Evolutionary conservation across 2,797 vertebrate genomes (phyloP).

Genomic region (Cynopterus sphinx): DNA sequence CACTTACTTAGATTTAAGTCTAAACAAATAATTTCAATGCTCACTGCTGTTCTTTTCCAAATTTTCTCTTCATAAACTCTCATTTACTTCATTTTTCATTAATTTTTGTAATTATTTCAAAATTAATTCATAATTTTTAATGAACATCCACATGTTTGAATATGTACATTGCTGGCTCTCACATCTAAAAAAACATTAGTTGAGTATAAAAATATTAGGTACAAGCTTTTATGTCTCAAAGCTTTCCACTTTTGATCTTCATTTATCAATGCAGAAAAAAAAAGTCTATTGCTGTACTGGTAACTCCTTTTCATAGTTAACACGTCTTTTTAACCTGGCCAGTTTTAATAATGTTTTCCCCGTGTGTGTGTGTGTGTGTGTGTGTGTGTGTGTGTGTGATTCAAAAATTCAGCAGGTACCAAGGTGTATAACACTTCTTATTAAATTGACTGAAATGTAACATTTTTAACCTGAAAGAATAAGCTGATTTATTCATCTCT

Average conservation of each 20-base stretch:
- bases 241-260: not conserved
- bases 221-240: not conserved
- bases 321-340: not conserved
- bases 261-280: not conserved
- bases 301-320: not conserved
- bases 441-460: not conserved
- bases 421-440: not conserved
- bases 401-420: not conserved
- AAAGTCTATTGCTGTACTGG: not conserved
- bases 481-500: not conserved
- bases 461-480: not conserved
- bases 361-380: not conserved
- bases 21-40: not conserved
- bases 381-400: not conserved
- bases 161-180: not conserved
- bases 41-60: not conserved
- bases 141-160: not conserved
- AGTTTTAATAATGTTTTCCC: not conserved
- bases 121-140: not conserved
- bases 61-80: not conserved
- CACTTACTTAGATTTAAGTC: not conserved
- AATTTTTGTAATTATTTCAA: not conserved
- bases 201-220: not conserved
- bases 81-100: not conserved
- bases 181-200: not conserved